A percentile compares a stretch with the other conserved stretches of the same genome.
These are phyloP conservation scores for Linnaemya vulpina DNA, from an alignment of 2,888 invertebrate species.

Conservation along the genomic window DNA sequence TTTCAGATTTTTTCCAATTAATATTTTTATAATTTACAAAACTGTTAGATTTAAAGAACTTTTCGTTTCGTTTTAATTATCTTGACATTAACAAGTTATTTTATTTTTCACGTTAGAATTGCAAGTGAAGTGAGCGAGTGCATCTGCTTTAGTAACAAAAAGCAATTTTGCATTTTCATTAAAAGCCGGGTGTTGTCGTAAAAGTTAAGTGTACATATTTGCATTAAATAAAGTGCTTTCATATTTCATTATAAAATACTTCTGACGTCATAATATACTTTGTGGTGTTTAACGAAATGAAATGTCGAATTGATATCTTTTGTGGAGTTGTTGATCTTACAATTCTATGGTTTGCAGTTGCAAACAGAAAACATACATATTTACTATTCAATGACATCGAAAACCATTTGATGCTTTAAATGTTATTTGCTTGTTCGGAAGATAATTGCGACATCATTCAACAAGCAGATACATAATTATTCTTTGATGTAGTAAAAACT, in stretches of 20 bases:
- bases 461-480: too few species aligned
- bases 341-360: too few species aligned
- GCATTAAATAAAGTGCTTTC: not conserved
- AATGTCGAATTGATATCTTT: not conserved
- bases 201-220: not conserved
- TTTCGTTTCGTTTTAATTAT: slow-evolving; percentile 52
- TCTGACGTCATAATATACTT: not conserved
- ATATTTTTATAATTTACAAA: slow-evolving; percentile 1
- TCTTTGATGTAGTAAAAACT: too few species aligned
- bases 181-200: slow-evolving; percentile 18
- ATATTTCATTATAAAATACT: not conserved
- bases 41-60: slow-evolving; percentile 22
- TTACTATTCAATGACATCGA: not conserved
- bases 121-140: slow-evolving; percentile 4
- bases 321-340: too few species aligned
- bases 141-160: slow-evolving; percentile 47
- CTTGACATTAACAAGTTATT: slow-evolving; percentile 25
- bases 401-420: too few species aligned
- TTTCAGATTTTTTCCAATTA: slow-evolving; percentile 69
- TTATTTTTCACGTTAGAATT: slow-evolving; percentile 8
- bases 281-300: not conserved
- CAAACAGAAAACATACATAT: not conserved
- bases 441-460: too few species aligned
- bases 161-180: not conserved
- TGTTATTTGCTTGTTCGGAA: too few species aligned